Percentiles rank a stretch among this genome's conserved stretches.
phyloP scores from a whole-genome alignment of 2,888 invertebrate species.

The Blastobasis lacticolella region DNA sequence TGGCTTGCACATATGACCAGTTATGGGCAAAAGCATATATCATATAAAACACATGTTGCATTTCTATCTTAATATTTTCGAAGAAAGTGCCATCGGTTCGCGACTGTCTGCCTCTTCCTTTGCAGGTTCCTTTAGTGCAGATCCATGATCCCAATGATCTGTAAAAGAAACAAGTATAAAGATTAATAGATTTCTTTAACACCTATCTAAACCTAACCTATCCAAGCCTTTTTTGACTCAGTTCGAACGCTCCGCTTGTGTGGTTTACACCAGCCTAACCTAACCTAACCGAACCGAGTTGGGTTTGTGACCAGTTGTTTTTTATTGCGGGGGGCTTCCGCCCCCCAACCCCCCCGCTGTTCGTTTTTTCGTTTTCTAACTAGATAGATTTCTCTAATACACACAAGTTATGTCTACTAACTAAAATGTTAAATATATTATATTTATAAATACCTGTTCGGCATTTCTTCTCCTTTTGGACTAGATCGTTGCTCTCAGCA shows the following conservation, averaged over 20 bases:
- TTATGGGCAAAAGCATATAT: constrained; percentile 5
- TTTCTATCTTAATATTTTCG: constrained; percentile 6
- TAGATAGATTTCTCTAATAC: not conserved
- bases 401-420: not conserved
- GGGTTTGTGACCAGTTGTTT: no score
- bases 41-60: constrained; percentile 5
- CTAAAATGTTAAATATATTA: not conserved
- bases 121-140: not conserved
- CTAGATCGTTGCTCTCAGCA: not conserved
- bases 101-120: not conserved
- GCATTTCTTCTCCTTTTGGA: not conserved
- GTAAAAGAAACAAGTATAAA: no score
- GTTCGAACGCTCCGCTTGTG: no score
- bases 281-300: no score
- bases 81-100: constrained; percentile 7
- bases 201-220: no score
- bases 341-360: not conserved
- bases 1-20: not conserved
- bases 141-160: not conserved
- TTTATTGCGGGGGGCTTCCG: not conserved
- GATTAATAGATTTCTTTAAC: no score
- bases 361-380: not conserved
- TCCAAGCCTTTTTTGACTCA: no score
- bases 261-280: no score
- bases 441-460: not conserved